Conservation (phyloP, 2,888 invertebrate species). For the Drosophila antonietae region DNA sequence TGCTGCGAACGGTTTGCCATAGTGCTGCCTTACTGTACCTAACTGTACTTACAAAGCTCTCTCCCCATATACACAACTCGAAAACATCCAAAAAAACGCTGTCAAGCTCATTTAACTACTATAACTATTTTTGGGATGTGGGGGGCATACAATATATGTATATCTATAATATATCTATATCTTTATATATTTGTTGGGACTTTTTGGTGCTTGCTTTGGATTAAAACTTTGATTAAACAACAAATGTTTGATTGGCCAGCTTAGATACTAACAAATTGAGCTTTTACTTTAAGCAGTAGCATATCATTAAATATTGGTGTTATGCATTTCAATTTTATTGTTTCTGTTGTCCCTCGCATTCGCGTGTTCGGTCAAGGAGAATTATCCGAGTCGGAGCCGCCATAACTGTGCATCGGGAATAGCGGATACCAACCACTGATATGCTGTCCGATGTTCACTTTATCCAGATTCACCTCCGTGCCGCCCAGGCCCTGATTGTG, state of each 20-base stretch:
- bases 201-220: slow-evolving; percentile 14
- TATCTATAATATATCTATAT: slow-evolving; percentile 14
- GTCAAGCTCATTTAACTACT: slow-evolving; percentile 54
- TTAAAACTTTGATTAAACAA: slow-evolving; percentile 31
- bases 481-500: slow-evolving; percentile 93
- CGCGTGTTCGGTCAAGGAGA: slow-evolving; percentile 85
- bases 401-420: slow-evolving; percentile 93
- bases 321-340: slow-evolving; percentile 62
- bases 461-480: slow-evolving; percentile 93
- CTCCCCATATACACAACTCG: slow-evolving; percentile 41
- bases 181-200: slow-evolving; percentile 9
- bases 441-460: slow-evolving; percentile 90
- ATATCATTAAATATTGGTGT: slow-evolving; percentile 55
- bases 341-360: slow-evolving; percentile 41
- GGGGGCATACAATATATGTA: neutral
- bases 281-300: slow-evolving; percentile 59
- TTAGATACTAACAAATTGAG: slow-evolving; percentile 77
- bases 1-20: slow-evolving; percentile 49
- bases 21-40: slow-evolving; percentile 51
- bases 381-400: slow-evolving; percentile 87
- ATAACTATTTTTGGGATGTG: slow-evolving; percentile 30
- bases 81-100: slow-evolving; percentile 34
- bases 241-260: slow-evolving; percentile 34
- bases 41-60: slow-evolving; percentile 65
- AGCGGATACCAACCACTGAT: slow-evolving; percentile 96